Evolutionary conservation across 2,888 invertebrate species (phyloP).

Genomic region (Watsonalla cultraria): DNA sequence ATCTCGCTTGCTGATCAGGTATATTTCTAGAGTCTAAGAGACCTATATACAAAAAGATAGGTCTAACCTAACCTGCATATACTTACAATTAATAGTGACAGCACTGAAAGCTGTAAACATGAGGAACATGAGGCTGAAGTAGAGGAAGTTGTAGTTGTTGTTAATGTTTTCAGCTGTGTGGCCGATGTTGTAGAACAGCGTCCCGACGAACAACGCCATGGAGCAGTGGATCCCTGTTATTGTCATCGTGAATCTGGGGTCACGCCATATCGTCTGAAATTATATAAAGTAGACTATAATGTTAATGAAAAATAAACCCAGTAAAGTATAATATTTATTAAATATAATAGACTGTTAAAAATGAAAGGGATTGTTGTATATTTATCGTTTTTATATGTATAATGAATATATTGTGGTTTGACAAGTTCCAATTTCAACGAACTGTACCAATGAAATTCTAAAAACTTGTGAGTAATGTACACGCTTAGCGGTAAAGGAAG

Average conservation of each 20-base stretch:
- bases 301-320: no score
- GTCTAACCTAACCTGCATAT: constrained; percentile 4
- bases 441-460: no score
- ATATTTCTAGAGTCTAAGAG: no score
- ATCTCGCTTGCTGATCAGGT: no score
- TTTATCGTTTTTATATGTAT: no score
- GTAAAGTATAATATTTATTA: no score
- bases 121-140: constrained; percentile 95
- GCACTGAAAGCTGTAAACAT: constrained; percentile 97
- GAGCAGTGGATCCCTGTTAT: constrained; percentile 87
- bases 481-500: no score
- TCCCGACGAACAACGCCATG: constrained; percentile 90
- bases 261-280: constrained; percentile 80
- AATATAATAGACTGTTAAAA: no score
- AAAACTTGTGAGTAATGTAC: no score
- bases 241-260: constrained; percentile 86
- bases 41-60: not conserved
- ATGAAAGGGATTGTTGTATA: no score
- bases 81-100: constrained; percentile 93
- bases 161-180: constrained; percentile 88
- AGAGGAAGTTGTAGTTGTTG: constrained; percentile 93
- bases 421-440: no score
- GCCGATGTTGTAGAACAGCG: constrained; percentile 92
- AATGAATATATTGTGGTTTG: no score
- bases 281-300: not conserved